Evolutionary conservation across 2,797 vertebrate species (phyloP).

Genomic region (Platalea minor): DNA sequence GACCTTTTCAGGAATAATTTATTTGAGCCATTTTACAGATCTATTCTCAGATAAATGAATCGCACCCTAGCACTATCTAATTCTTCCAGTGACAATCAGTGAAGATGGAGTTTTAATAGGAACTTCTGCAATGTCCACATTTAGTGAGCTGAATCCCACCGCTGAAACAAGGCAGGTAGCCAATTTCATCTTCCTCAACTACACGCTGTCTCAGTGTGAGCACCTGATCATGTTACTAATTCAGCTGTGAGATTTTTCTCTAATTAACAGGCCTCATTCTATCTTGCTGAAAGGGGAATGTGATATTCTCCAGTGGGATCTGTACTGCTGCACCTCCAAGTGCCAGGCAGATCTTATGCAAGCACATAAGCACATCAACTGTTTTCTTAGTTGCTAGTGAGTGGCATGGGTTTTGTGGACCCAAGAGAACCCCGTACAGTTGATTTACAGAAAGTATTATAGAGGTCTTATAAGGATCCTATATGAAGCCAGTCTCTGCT

Average conservation of each 20-base stretch:
- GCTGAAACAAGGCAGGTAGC: background rate
- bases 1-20: background rate
- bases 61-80: background rate
- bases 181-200: background rate
- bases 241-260: background rate
- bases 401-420: background rate
- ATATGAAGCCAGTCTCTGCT: background rate
- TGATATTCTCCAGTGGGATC: background rate
- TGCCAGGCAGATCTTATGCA: background rate
- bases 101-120: background rate
- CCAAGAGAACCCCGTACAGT: fast-evolving
- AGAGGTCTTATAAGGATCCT: background rate
- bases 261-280: background rate
- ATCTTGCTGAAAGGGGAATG: background rate
- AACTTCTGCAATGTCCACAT: background rate
- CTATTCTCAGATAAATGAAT: background rate
- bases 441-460: background rate
- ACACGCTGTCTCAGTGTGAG: background rate
- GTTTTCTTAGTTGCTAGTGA: background rate
- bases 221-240: background rate
- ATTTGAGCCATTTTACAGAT: background rate
- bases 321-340: background rate
- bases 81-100: background rate
- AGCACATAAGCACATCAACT: background rate
- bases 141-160: background rate